A percentile compares a stretch with the other conserved stretches of the same genome.
Conservation (phyloP, 2,888 invertebrate species). For the Andrena trimmerana region DNA sequence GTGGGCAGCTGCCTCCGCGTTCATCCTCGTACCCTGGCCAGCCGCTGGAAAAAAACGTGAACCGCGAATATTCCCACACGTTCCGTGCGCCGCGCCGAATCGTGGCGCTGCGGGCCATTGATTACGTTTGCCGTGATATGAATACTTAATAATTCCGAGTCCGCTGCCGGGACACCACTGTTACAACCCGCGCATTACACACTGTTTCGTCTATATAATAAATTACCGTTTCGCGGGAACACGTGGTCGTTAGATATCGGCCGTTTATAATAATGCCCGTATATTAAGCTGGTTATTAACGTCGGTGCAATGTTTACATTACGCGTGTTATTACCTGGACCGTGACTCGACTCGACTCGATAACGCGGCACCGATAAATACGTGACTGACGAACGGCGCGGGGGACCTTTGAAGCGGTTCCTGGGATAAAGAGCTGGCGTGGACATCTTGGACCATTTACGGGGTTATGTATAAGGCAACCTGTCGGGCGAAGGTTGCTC, state of each 20-base stretch:
- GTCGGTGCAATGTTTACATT: slow-evolving; percentile 49
- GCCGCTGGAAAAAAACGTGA: neutral
- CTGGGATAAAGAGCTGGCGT: slow-evolving; percentile 44
- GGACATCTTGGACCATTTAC: slow-evolving; percentile 34
- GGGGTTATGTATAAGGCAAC: slow-evolving; percentile 14
- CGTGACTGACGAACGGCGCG: slow-evolving; percentile 35
- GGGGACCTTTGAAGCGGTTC: slow-evolving; percentile 21
- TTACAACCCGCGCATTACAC: neutral
- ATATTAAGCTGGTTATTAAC: slow-evolving; percentile 41
- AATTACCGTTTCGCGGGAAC: slow-evolving; percentile 30
- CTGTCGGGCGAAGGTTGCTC: slow-evolving; percentile 37
- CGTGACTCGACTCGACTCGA: slow-evolving; percentile 7
- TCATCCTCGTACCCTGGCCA: too few species aligned
- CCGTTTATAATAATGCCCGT: slow-evolving; percentile 43
- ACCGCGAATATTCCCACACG: slow-evolving; percentile 28
- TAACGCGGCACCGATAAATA: slow-evolving; percentile 18
- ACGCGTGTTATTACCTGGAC: slow-evolving; percentile 29
- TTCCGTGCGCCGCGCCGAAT: neutral
- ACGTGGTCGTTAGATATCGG: slow-evolving; percentile 40
- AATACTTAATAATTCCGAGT: slow-evolving; percentile 44
- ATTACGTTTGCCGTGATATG: slow-evolving; percentile 39
- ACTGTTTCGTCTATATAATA: slow-evolving; percentile 29
- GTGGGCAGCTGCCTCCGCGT: too few species aligned
- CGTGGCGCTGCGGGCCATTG: slow-evolving; percentile 11
- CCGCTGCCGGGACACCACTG: neutral